phyloP scores from a whole-genome alignment of 2,888 invertebrate species.

The Cataglyphis rosenhaueri region DNA sequence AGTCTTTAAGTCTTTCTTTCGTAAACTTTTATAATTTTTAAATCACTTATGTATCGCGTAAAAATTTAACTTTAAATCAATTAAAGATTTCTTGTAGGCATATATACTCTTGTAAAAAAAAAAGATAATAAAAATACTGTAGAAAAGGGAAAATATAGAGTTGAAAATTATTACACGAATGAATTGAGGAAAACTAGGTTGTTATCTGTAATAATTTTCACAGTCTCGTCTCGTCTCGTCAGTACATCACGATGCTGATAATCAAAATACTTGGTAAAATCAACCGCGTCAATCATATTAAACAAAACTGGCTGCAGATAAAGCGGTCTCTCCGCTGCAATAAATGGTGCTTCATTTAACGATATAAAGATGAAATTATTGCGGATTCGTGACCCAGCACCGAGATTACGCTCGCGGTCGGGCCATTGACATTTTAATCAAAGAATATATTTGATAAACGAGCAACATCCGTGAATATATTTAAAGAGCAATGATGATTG shows the following conservation, averaged over 20 bases:
- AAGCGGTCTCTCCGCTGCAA: slow-evolving; percentile 24
- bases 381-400: slow-evolving; percentile 12
- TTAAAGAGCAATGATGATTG: slow-evolving; percentile 23
- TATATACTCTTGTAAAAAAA: background rate
- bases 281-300: slow-evolving; percentile 32
- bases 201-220: slow-evolving; percentile 20
- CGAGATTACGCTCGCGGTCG: slow-evolving; percentile 32
- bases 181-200: slow-evolving; percentile 22
- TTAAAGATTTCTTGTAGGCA: slow-evolving; percentile 3
- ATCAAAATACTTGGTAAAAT: slow-evolving; percentile 32
- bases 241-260: slow-evolving; percentile 7
- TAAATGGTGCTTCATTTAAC: slow-evolving; percentile 46
- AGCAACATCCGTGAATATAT: background rate
- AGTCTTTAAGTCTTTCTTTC: background rate
- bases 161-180: background rate
- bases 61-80: slow-evolving; percentile 9
- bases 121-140: background rate
- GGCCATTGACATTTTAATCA: slow-evolving; percentile 27
- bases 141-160: background rate
- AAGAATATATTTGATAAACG: slow-evolving; percentile 42
- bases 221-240: slow-evolving; percentile 22
- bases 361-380: slow-evolving; percentile 46
- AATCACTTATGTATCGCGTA: background rate
- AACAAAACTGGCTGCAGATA: slow-evolving; percentile 39
- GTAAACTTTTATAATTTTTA: slow-evolving; percentile 14